Evolutionary conservation across 1,140 invertebrate species (phyloP).

Genomic region (Polyergus mexicanus): DNA sequence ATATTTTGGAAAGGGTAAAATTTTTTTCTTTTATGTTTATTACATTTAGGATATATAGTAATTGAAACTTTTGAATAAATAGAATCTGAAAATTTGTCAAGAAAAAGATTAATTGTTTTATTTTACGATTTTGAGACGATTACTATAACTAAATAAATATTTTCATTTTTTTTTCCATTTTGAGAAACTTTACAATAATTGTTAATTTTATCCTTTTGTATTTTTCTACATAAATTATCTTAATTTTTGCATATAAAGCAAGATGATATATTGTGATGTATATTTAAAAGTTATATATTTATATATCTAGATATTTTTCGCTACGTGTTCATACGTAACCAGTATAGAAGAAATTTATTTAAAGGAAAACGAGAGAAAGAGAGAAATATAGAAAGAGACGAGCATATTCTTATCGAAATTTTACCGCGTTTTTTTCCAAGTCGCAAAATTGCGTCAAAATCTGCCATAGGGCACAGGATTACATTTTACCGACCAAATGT

Average conservation of each 20-base stretch:
- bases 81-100: neutral
- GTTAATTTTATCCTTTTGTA: neutral
- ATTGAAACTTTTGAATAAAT: neutral
- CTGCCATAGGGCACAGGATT: neutral
- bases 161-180: neutral
- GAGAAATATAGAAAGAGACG: neutral
- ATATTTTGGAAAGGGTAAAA: neutral
- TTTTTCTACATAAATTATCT: neutral
- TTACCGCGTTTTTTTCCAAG: neutral
- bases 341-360: neutral
- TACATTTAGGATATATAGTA: neutral
- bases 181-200: neutral
- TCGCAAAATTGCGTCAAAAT: neutral
- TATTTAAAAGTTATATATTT: neutral
- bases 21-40: neutral
- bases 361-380: neutral
- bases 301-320: neutral
- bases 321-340: neutral
- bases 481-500: constrained; percentile 5
- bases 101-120: neutral
- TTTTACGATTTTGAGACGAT: neutral
- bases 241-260: neutral
- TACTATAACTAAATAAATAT: neutral
- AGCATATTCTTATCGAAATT: neutral
- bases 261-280: neutral